Evolutionary conservation across 2,797 vertebrate genomes (phyloP).

Genomic region (Hippopotamyrus pictus): DNA sequence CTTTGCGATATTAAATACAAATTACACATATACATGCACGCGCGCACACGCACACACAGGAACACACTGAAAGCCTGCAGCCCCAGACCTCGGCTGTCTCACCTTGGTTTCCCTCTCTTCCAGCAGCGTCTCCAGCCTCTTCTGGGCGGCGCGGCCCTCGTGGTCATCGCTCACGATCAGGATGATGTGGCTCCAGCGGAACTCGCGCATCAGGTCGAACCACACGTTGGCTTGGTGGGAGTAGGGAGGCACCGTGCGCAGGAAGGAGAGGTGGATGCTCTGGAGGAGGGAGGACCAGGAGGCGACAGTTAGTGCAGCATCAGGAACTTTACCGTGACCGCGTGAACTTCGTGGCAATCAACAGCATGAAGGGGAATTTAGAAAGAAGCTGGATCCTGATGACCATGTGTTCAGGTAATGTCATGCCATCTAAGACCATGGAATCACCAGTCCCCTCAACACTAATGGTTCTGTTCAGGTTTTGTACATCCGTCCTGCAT

Average conservation of each 20-base stretch:
- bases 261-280: conserved; percentile 97
- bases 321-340: neutral
- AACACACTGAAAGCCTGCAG: neutral
- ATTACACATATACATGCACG: conserved; percentile 29
- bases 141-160: conserved; percentile 95
- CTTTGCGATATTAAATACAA: conserved; percentile 40
- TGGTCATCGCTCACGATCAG: conserved; percentile 96
- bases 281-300: conserved; percentile 43
- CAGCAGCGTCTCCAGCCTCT: conserved; percentile 93
- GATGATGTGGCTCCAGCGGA: conserved; percentile 97
- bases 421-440: neutral
- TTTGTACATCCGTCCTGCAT: neutral
- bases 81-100: conserved; percentile 52
- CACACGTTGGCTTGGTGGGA: conserved; percentile 97
- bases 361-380: neutral
- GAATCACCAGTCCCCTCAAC: neutral
- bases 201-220: conserved; percentile 98
- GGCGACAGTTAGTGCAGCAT: neutral
- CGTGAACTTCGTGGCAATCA: neutral
- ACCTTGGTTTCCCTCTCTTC: conserved; percentile 98
- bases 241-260: conserved; percentile 93
- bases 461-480: neutral
- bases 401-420: neutral
- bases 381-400: neutral
- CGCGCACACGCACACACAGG: conserved; percentile 6